Base-by-base conservation (phyloP, 2,113 vertebrate genomes). In the Ciconia stormi region DNA sequence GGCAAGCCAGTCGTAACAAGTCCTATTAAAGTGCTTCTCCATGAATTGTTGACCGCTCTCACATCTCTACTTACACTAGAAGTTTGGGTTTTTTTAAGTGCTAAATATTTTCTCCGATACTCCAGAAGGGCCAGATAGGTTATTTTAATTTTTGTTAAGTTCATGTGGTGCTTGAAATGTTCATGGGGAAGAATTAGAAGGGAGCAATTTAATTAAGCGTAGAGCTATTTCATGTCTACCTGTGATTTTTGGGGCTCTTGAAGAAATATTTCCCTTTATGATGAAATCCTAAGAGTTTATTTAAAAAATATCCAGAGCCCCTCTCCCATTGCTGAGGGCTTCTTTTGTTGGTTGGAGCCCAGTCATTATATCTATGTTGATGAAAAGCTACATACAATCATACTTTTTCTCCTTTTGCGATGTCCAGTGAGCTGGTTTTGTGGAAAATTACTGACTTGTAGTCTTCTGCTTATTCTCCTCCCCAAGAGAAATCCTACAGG, bases 401-500 rank as follows among this genome's bases (percentile, higher is more conserved):
- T 26, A 23, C 6, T 74, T 89, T n/a, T 71, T 62, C 72, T 58
- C 18, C 22, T 62, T 32, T n/a, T 40, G 42, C 3, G 1, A 32
- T 26, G 12, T 62, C 22, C 73, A 44, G 40, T 47, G 46, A 20
- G 47, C 49, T 87, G 40, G 7, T 49, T 86, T 91, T 74, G 47
- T 71, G 11, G 16, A 62, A 85, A 78, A 47, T 47, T 47, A 93
- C 63, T 97, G 61, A 97, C 82, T 27, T 72, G 29, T 4, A 30
- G 19, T 76, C 79, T 92, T 92, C 92, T 83, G 17, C 59, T 97
- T 87, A 72, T 42, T 89, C 67, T 97, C 79, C 67, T 81, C 74
- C 97, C 89, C 96, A 97, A 99, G 99, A 98, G 99, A 99, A 98
- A 99, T 99, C 97, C 98, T 99, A 92, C 99, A 99, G 97, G 99